Evolutionary conservation across 2,797 vertebrate genomes (phyloP).

Genomic region (Rhinella marina): DNA sequence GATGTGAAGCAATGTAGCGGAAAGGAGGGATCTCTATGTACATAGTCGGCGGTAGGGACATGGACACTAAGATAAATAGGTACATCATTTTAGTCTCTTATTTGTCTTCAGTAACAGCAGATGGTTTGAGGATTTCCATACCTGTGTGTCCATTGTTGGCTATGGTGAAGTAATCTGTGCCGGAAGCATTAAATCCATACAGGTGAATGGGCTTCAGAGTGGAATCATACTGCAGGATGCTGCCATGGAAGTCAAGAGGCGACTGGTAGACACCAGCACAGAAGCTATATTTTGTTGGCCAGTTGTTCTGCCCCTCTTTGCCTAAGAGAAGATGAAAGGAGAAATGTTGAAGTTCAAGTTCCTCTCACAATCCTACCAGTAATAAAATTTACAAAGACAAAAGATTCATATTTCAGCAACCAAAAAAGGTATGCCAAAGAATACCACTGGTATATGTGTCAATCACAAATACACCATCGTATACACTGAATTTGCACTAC

Average conservation of each 20-base stretch:
- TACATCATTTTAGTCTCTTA: not conserved
- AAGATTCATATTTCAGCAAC: too few relatives aligned
- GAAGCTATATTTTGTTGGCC: constrained; percentile 83
- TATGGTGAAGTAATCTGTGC: constrained; percentile 80
- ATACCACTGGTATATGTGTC: too few relatives aligned
- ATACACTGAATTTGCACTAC: too few relatives aligned
- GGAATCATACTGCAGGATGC: constrained; percentile 88
- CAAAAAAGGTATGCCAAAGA: too few relatives aligned
- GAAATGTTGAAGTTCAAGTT: too few relatives aligned
- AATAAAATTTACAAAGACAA: too few relatives aligned
- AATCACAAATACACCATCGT: too few relatives aligned
- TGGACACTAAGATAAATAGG: constrained; percentile 78
- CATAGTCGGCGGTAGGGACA: constrained; percentile 85
- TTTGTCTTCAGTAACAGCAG: not conserved
- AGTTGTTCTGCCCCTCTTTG: constrained; percentile 82
- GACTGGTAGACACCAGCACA: constrained; percentile 91
- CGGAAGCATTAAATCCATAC: constrained; percentile 83
- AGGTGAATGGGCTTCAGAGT: constrained; percentile 81
- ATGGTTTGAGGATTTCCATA: constrained; percentile 69
- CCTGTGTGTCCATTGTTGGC: constrained; percentile 92
- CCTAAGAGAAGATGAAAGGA: constrained; percentile 71
- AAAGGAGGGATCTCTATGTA: constrained; percentile 79
- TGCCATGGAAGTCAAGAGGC: constrained; percentile 86
- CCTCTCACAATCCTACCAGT: too few relatives aligned
- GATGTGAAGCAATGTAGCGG: constrained; percentile 86